Evolutionary conservation across 2,797 vertebrate species (phyloP).

Genomic region (Melanotaenia boesemani): DNA sequence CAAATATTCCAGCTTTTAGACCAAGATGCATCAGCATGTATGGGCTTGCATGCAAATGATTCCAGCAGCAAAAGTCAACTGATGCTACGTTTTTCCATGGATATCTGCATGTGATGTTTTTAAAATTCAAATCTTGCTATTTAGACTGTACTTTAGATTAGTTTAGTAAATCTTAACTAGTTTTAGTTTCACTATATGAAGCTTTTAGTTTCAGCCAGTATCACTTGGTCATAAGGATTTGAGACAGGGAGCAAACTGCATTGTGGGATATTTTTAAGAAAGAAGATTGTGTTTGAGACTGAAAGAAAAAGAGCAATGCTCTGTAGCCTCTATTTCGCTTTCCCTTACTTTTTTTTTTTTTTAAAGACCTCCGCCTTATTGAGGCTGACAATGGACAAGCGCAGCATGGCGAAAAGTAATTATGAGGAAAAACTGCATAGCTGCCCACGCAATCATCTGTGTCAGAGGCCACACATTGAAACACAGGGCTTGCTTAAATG

Average conservation of each 20-base stretch:
- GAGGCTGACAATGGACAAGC: constrained; percentile 79
- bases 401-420: constrained; percentile 74
- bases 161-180: constrained; percentile 37
- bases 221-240: constrained; percentile 1
- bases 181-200: constrained; percentile 18
- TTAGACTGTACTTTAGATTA: constrained; percentile 45
- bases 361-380: constrained; percentile 63
- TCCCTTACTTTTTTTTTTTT: constrained; percentile 37
- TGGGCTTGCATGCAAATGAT: constrained; percentile 30
- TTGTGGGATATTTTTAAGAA: constrained; percentile 15
- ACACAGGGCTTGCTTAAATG: constrained; percentile 74
- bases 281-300: constrained; percentile 23
- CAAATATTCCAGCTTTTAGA: background rate
- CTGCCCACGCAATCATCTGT: constrained; percentile 79
- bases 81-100: constrained; percentile 3
- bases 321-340: constrained; percentile 38
- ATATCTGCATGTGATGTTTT: background rate
- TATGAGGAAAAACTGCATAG: constrained; percentile 78
- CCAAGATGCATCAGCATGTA: constrained; percentile 33
- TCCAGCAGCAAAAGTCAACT: constrained; percentile 8
- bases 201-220: constrained; percentile 12
- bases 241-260: background rate
- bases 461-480: constrained; percentile 74
- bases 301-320: constrained; percentile 17
- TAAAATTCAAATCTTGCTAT: constrained; percentile 5